Base-by-base conservation (phyloP, 2,888 invertebrate genomes). In the Stenodema calcarata region DNA sequence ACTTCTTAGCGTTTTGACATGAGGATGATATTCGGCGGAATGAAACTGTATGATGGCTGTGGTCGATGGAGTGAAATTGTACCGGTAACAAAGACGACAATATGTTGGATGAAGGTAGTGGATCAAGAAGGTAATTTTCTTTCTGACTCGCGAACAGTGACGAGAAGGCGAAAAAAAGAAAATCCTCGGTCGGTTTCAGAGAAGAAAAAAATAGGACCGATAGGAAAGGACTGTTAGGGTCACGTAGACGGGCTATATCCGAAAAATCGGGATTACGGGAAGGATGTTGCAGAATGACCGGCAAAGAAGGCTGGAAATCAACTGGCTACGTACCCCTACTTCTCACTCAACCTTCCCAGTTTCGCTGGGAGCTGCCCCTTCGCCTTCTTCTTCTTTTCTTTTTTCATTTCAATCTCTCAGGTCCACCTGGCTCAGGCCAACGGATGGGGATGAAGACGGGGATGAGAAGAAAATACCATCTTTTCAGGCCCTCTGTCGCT, bases 211-310 rank as follows among this genome's bases (percentile, higher is more conserved):
- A 35, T 35, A 7, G 7, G 35, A 35, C 35, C 35, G 35, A 35
- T 35, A 44, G 78, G 78, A 78, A 44, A 42, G 44, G 78, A 42
- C 78, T 44, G 78, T 41, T 44, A 44, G 78, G 78, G 78, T 78
- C 78, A 78, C 78, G 44, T 44, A 78, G 42, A 44, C 78, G 78
- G 78, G 27, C 78, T 44, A 78, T 44, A 44, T 78, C 44, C 27
- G 78, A 42, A 73, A 73, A 41, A 73, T 23, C 27, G 44, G 78
- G 41, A 73, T 27, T 28, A 70, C 14, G 70, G 73, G 23, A 44
- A 44, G 78, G 78, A 41, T 78, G 78, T 44, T 44, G 23, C 42
- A 44, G 78, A 44, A 78, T 78, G 78, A 78, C 78, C 44, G 44
- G 44, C 41, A 23, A 78, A 27, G 78, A 28, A 44, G 78, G 78